These are phyloP conservation scores for Bradypodion ventrale DNA, from an alignment of 2,797 vertebrate species.

Conservation along the genomic window DNA sequence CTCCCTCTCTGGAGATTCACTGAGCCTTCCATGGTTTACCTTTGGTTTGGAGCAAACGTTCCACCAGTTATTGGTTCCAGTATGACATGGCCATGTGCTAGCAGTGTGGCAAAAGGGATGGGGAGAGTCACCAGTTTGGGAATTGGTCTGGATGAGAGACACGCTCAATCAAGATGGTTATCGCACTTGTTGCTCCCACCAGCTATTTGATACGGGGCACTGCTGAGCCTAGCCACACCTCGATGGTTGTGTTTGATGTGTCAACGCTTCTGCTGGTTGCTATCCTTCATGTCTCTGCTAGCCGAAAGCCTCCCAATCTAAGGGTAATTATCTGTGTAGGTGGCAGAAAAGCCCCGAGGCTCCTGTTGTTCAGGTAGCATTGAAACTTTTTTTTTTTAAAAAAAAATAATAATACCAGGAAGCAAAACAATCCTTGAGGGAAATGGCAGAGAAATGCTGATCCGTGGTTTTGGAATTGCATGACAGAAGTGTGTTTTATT, in stretches of 20 bases:
- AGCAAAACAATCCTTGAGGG: conserved; percentile 42
- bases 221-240: conserved; percentile 31
- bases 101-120: not conserved
- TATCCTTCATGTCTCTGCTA: conserved; percentile 67
- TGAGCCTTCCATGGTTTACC: no score
- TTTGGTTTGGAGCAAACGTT: no score
- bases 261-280: conserved; percentile 28
- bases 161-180: not conserved
- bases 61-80: no score
- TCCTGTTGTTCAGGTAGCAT: conserved; percentile 50
- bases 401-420: not conserved
- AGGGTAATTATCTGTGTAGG: conserved; percentile 67
- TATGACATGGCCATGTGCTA: not conserved
- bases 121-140: not conserved
- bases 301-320: conserved; percentile 51
- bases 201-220: conserved; percentile 14
- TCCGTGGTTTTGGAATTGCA: conserved; percentile 62
- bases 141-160: accelerated
- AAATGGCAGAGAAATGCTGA: conserved; percentile 50
- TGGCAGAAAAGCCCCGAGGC: conserved; percentile 64
- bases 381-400: conserved; percentile 48
- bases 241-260: conserved; percentile 40
- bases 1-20: no score
- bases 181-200: not conserved
- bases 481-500: conserved; percentile 67